A percentile compares a stretch with the other conserved stretches of the same genome.
Conservation (phyloP, 2,888 invertebrate genomes). For the Drosophila fulvimacula region DNA sequence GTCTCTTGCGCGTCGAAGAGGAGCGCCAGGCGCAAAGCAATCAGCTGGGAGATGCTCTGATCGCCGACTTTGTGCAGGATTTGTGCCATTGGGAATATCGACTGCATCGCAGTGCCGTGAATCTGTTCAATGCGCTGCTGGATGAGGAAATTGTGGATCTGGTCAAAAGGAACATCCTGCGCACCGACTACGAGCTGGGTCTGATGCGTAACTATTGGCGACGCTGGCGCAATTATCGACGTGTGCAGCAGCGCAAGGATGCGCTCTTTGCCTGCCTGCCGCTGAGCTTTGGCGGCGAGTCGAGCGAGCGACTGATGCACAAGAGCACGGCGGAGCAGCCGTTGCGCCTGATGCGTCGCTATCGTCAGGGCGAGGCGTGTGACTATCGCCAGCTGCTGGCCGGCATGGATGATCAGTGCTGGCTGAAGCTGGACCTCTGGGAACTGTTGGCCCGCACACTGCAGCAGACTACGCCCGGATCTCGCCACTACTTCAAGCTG, state of each 20-base stretch:
- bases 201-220: constrained; percentile 83
- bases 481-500: constrained; percentile 77
- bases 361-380: constrained; percentile 84
- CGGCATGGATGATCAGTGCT: constrained; percentile 44
- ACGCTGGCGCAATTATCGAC: constrained; percentile 85
- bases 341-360: constrained; percentile 85
- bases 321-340: constrained; percentile 69
- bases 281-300: constrained; percentile 85
- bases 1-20: background rate
- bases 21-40: background rate
- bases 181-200: constrained; percentile 72
- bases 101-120: constrained; percentile 6
- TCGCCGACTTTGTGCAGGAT: constrained; percentile 10
- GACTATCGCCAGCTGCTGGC: constrained; percentile 69
- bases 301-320: constrained; percentile 56
- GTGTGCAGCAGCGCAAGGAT: constrained; percentile 85
- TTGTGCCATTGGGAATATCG: constrained; percentile 33
- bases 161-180: constrained; percentile 8
- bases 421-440: constrained; percentile 76
- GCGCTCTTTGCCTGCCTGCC: constrained; percentile 86
- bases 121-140: constrained; percentile 27
- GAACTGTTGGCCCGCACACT: constrained; percentile 56
- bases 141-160: constrained; percentile 5
- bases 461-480: constrained; percentile 49
- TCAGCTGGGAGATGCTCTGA: background rate